These are phyloP conservation scores for Cenopis cana DNA, from an alignment of 2,888 invertebrate species.

Conservation along the genomic window DNA sequence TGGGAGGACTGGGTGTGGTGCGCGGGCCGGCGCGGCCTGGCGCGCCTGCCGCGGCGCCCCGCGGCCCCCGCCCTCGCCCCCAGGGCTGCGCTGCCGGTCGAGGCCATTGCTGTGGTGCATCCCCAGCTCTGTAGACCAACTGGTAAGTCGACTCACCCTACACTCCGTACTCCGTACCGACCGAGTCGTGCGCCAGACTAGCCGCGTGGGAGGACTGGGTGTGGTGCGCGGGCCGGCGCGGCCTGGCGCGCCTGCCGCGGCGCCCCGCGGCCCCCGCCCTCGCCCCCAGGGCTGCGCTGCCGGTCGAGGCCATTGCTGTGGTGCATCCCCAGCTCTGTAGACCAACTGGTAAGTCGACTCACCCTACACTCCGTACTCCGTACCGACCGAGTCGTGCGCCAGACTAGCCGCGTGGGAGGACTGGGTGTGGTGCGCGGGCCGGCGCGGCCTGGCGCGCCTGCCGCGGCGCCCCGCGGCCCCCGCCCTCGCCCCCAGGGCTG, in stretches of 20 bases:
- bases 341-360: not conserved
- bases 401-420: conserved; percentile 71
- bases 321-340: conserved; percentile 52
- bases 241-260: conserved; percentile 63
- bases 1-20: conserved; percentile 77
- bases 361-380: conserved; percentile 35
- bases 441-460: conserved; percentile 65
- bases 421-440: conserved; percentile 68
- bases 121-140: conserved; percentile 18
- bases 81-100: conserved; percentile 50
- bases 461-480: conserved; percentile 56
- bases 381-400: conserved; percentile 56
- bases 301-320: conserved; percentile 55
- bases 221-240: conserved; percentile 70
- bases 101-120: conserved; percentile 60
- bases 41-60: conserved; percentile 60
- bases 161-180: conserved; percentile 43
- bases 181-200: conserved; percentile 60
- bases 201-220: conserved; percentile 71
- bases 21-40: conserved; percentile 64
- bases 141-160: conserved; percentile 18
- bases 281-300: conserved; percentile 52
- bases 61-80: conserved; percentile 52
- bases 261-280: conserved; percentile 52
- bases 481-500: conserved; percentile 54